Percentiles rank a stretch among this genome's conserved stretches.
Conservation (phyloP, 2,888 invertebrate genomes). For the Machimus atricapillus region DNA sequence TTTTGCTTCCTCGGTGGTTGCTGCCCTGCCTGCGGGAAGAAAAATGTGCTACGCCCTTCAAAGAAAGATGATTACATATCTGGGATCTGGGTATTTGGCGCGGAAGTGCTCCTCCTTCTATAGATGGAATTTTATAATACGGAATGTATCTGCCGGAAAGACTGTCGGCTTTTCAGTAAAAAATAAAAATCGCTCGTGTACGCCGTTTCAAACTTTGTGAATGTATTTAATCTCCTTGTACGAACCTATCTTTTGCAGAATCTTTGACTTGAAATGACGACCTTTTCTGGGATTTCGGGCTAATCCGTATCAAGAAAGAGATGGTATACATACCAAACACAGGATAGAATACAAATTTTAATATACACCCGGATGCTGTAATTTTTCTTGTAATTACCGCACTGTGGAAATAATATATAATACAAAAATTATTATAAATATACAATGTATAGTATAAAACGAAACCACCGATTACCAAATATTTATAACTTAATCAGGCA, state of each 20-base stretch:
- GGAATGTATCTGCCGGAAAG: not conserved
- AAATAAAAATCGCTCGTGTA: not conserved
- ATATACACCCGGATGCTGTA: not conserved
- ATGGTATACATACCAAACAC: not conserved
- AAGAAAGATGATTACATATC: not conserved
- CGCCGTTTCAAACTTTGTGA: not conserved
- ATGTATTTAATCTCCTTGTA: not conserved
- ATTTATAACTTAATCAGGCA: too few relatives aligned
- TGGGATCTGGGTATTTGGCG: not conserved
- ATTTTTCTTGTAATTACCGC: not conserved
- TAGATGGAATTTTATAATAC: not conserved
- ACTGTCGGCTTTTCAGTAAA: not conserved
- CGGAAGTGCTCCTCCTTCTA: not conserved
- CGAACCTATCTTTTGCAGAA: not conserved
- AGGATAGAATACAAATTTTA: not conserved
- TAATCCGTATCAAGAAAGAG: not conserved
- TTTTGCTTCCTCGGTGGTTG: not conserved
- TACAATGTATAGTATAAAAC: too few relatives aligned
- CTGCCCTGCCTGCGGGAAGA: not conserved
- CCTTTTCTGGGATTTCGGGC: not conserved
- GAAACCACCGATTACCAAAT: too few relatives aligned
- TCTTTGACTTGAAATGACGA: not conserved
- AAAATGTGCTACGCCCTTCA: not conserved
- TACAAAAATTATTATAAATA: too few relatives aligned
- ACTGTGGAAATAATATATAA: too few relatives aligned